Evolutionary conservation across 1,140 invertebrate genomes (phyloP).

Genomic region (Orius laevigatus): DNA sequence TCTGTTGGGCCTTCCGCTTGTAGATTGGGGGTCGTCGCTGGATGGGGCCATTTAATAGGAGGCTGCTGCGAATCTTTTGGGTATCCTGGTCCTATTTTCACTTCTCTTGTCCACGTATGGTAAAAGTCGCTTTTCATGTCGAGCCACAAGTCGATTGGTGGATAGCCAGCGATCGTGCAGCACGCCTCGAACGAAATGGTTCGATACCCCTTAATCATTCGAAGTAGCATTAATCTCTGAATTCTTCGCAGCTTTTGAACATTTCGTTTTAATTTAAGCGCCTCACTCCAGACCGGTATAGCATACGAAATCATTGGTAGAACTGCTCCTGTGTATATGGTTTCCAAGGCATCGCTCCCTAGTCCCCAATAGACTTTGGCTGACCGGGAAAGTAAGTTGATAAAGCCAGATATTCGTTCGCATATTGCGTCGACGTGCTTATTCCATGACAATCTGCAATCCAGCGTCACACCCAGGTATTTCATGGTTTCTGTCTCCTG

Average conservation of each 20-base stretch:
- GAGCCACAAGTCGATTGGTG: no score
- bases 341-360: neutral
- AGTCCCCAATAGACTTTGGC: conserved; percentile 11
- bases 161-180: neutral
- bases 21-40: no score
- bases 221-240: neutral
- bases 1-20: no score
- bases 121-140: no score
- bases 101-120: no score
- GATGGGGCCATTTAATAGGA: no score
- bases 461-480: no score
- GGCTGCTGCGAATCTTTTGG: no score
- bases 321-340: conserved; percentile 7
- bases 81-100: no score
- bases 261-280: neutral
- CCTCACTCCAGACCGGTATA: neutral
- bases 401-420: neutral
- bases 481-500: no score
- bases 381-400: neutral
- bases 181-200: conserved; percentile 2
- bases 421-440: neutral
- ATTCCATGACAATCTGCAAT: no score
- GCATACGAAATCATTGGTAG: conserved; percentile 5
- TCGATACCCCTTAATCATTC: neutral
- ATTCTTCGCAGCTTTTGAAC: neutral